Evolutionary conservation across 2,113 vertebrate genomes (phyloP).

Genomic region (Orientallactaga bullata): DNA sequence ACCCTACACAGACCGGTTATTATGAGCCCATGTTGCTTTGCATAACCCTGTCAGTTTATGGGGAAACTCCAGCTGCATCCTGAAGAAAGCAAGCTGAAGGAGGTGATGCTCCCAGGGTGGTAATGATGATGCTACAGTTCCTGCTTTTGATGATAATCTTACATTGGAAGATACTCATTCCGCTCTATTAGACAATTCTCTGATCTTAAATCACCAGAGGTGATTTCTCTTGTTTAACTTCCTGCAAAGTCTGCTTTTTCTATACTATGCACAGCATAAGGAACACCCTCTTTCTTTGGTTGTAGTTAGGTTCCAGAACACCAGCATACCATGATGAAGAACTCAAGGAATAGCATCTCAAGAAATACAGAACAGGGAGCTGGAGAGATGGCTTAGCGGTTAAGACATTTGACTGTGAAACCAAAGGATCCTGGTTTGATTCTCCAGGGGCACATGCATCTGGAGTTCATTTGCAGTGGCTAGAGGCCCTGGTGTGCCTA

Average conservation of each 20-base stretch:
- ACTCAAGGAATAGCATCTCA: background rate
- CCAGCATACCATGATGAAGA: background rate
- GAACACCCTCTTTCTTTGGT: background rate
- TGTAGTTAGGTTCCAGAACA: background rate
- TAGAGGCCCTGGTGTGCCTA: no score
- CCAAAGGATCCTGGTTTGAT: no score
- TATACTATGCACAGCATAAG: background rate
- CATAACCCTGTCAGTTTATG: background rate
- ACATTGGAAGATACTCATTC: constrained; percentile 2
- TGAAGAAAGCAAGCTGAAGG: background rate
- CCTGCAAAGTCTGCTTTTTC: constrained; percentile 22
- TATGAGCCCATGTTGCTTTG: background rate
- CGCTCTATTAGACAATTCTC: background rate
- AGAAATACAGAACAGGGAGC: background rate
- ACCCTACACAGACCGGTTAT: background rate
- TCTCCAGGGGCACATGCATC: no score
- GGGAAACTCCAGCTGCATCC: background rate
- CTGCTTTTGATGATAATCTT: background rate
- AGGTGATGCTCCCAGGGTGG: background rate
- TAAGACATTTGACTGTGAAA: no score
- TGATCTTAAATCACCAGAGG: background rate
- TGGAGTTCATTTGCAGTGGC: no score
- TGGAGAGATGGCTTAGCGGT: no score
- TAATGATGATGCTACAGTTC: background rate
- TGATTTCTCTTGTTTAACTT: background rate